Base-by-base conservation (phyloP, 2,113 vertebrate genomes). In the Oceanites oceanicus region DNA sequence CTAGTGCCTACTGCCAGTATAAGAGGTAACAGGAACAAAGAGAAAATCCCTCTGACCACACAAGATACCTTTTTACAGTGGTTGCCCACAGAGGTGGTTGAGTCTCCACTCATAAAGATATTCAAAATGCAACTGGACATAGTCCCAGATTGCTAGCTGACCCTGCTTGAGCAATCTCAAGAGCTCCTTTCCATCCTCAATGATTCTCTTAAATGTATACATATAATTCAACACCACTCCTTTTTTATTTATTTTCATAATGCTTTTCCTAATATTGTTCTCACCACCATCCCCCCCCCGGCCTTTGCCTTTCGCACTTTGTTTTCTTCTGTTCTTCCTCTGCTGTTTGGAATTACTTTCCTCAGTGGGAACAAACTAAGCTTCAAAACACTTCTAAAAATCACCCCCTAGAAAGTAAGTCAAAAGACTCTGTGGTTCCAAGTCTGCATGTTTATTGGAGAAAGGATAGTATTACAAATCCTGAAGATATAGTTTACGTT, bases 241-340 rank as follows among this genome's bases (percentile, higher is more conserved):
- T 50, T 45, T 59, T 40, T n/a, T 17, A 7, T n/a, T 52, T 34
- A 38, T 73, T 79, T 92, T 58, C 34, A 52, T 63, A 63, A 59
- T 29, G 10, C 8, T 71, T 87, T 52, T 74, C 18, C 16, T 25
- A 66, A 29, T 53, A 73, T 10, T 66, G 36, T 36, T 29, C 7
- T 67, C 16, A 67, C 13, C 16, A 36, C 12, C 10, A 4, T 4
- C 3, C 11, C 1, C 2, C 13, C 13, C 6, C 1, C 12, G 16
- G 30, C 13, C 12, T 15, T 42, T 47, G n/a, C 26, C 27, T 78
- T 88, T 30, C 44, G 17, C 26, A 62, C 12, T 53, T 47, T 62
- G 16, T 65, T 74, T 86, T 63, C 52, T 73, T 89, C 62, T 90
- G 29, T 67, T 83, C 30, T 53, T 82, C 32, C n/a, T 81, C 23